Base-by-base conservation (phyloP, 1,140 invertebrate genomes). In the Cotesia typhae region DNA sequence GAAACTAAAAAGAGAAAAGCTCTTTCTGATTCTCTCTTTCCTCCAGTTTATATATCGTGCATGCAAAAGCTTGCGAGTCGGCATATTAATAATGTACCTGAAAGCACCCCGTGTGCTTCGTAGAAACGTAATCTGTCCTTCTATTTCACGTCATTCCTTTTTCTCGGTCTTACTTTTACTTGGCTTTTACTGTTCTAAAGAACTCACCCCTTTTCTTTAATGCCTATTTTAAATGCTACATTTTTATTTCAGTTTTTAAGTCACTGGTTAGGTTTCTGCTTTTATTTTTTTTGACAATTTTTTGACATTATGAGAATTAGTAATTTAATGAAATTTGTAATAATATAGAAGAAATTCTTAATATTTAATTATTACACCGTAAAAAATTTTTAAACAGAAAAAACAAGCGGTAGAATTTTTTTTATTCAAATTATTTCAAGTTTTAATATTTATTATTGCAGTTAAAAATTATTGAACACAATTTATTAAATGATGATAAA, bases 31-130 rank as follows among this genome's bases (percentile, higher is more conserved):
- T 59, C 55, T 28, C 55, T 28, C 55, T 35, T n/a, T 65, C 10
- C 41, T 47, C 5, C 41, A 7, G 41, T 47, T 47, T 47, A 47
- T 51, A 51, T 67, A 55, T 53, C 66, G 66, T 67, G 66, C 66
- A 68, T 68, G 53, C 55, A 28, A 59, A 68, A 59, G 36, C 36
- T 36, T 59, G 35, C 67, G 37, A 68, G 53, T 59, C 9, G 55
- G 37, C 59, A 41, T 68, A 68, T 68, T 68, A 68, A 68, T 68
- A 68, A 68, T 68, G 67, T 68, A 68, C 20, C 67, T 38, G 52
- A 60, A 59, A 55, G 55, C 55, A 20, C 52, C 17, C 5, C 52
- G 52, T 55, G 51, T 38, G 7, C 36, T 38, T 37, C 52, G 28
- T 35, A 9, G 12, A 37, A 67, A 57, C 28, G 51, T 57, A 55